Conservation (phyloP, 1,140 invertebrate genomes). For the Olivierus martensii region DNA sequence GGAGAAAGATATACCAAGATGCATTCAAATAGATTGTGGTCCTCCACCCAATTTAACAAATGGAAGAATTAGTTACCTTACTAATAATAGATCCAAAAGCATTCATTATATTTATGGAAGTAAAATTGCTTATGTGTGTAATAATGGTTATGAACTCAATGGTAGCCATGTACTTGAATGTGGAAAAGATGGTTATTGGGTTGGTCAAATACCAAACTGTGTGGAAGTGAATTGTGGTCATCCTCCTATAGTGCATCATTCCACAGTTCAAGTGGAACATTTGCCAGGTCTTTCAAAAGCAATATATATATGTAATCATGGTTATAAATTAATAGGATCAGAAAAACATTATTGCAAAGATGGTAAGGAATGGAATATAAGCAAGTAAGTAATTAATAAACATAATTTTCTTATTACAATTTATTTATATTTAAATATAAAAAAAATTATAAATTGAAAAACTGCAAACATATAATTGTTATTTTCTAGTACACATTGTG, state of each 20-base stretch:
- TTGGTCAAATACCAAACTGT: slow-evolving; percentile 22
- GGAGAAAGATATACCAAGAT: slow-evolving; percentile 23
- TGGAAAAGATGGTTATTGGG: slow-evolving; percentile 23
- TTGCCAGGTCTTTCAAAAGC: slow-evolving; percentile 9
- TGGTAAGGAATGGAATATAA: slow-evolving; percentile 2
- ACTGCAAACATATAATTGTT: too few species aligned
- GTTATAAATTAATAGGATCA: slow-evolving; percentile 15
- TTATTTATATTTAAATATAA: too few species aligned
- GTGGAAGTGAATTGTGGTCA: slow-evolving; percentile 16
- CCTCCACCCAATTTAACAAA: slow-evolving; percentile 13
- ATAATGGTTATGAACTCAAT: slow-evolving; percentile 58
- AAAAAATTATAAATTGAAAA: slow-evolving; percentile 1
- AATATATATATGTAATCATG: slow-evolving; percentile 15
- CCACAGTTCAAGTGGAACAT: slow-evolving; percentile 6
- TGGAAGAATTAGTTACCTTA: slow-evolving; percentile 40
- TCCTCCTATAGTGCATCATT: slow-evolving; percentile 11
- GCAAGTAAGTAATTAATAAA: too few species aligned
- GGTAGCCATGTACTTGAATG: slow-evolving; percentile 63
- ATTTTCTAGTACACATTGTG: slow-evolving; percentile 18
- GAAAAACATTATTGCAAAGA: slow-evolving; percentile 3
- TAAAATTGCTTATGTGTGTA: slow-evolving; percentile 62
- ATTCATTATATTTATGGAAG: slow-evolving; percentile 35
- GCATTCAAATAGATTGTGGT: slow-evolving; percentile 23
- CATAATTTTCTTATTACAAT: too few species aligned
- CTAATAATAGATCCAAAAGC: slow-evolving; percentile 31